A percentile compares a stretch with the other conserved stretches of the same genome.
Conservation (phyloP, 2,888 invertebrate genomes). For the Lepidochrysops patricia region DNA sequence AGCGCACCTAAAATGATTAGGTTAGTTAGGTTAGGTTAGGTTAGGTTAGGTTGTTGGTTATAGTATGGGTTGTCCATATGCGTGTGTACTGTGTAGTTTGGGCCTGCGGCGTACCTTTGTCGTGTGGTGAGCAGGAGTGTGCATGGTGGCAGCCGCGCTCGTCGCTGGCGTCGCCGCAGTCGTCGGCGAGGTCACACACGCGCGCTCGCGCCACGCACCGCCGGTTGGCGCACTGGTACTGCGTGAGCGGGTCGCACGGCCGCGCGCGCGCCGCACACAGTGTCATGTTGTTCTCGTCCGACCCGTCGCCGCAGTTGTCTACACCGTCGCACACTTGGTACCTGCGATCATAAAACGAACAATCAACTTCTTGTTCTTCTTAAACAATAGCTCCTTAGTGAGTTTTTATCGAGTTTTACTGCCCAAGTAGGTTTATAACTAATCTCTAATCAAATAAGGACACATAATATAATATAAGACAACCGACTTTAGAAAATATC, state of each 20-base stretch:
- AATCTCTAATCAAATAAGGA: too few species aligned
- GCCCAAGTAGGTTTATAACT: too few species aligned
- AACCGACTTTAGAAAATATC: too few species aligned
- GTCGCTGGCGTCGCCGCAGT: conserved; percentile 93
- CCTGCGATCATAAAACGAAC: conserved; percentile 36
- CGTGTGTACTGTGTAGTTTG: too few species aligned
- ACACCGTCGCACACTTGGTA: conserved; percentile 93
- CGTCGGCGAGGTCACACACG: conserved; percentile 91
- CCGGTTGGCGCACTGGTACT: conserved; percentile 92
- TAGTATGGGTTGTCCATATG: too few species aligned
- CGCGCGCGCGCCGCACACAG: conserved; percentile 84
- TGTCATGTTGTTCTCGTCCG: conserved; percentile 96
- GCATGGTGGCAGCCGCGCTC: conserved; percentile 90
- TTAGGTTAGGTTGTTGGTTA: too few species aligned
- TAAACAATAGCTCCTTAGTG: too few species aligned
- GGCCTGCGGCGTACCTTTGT: too few species aligned
- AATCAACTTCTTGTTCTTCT: too few species aligned
- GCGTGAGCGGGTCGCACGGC: conserved; percentile 83
- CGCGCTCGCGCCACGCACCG: conserved; percentile 86
- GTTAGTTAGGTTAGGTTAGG: too few species aligned
- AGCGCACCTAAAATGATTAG: too few species aligned
- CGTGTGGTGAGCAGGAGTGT: conserved; percentile 66
- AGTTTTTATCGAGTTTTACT: too few species aligned
- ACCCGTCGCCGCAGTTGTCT: conserved; percentile 95
- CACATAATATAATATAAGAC: neutral